Conservation (phyloP, 2,888 invertebrate genomes). For the Synanthedon myopaeformis region DNA sequence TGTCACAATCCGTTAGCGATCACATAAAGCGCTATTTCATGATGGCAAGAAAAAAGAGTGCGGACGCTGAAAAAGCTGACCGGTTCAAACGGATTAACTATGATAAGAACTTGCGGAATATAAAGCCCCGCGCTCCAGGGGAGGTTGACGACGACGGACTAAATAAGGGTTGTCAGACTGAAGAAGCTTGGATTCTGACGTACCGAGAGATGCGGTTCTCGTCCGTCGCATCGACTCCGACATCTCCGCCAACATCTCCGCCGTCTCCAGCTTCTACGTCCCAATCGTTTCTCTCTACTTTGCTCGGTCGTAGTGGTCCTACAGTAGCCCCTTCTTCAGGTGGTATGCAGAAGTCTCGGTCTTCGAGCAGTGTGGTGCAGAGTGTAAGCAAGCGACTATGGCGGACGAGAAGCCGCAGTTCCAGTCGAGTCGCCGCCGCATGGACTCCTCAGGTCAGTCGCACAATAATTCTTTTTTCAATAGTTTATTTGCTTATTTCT, state of each 20-base stretch:
- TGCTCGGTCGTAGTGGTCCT: slow-evolving; percentile 45
- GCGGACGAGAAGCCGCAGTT: slow-evolving; percentile 86
- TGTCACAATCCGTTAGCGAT: slow-evolving; percentile 88
- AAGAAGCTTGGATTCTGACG: slow-evolving; percentile 78
- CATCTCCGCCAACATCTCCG: slow-evolving; percentile 66
- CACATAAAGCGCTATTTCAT: slow-evolving; percentile 87
- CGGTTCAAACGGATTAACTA: slow-evolving; percentile 90
- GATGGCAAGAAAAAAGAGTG: slow-evolving; percentile 90
- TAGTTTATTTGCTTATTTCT: neutral
- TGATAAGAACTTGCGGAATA: slow-evolving; percentile 85
- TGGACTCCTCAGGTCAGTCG: slow-evolving; percentile 91
- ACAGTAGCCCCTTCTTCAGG: slow-evolving; percentile 61
- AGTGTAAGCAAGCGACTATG: slow-evolving; percentile 88
- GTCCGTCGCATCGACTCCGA: slow-evolving; percentile 52
- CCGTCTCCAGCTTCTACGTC: slow-evolving; percentile 55
- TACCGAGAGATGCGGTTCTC: slow-evolving; percentile 50
- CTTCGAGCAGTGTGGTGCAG: slow-evolving; percentile 88
- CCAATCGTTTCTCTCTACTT: slow-evolving; percentile 50
- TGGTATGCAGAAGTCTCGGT: slow-evolving; percentile 92
- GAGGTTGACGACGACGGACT: slow-evolving; percentile 84
- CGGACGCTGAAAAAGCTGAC: slow-evolving; percentile 83
- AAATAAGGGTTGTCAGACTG: slow-evolving; percentile 82
- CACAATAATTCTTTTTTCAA: slow-evolving; percentile 16
- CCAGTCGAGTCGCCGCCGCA: slow-evolving; percentile 74
- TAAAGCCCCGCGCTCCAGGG: slow-evolving; percentile 81